Conservation (phyloP, 2,888 invertebrate genomes). For the Luperina testacea region DNA sequence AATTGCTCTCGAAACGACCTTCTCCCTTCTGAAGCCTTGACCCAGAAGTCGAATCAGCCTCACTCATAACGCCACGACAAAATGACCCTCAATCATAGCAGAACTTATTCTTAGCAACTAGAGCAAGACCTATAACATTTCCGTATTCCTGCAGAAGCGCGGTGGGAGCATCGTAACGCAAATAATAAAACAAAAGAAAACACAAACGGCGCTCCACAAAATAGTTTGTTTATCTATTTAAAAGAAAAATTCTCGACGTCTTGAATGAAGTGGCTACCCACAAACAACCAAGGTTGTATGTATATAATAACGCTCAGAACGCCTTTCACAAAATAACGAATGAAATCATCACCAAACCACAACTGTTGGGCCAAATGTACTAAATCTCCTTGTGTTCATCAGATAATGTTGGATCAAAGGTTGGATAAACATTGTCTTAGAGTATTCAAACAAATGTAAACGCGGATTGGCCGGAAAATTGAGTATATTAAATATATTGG, state of each 20-base stretch:
- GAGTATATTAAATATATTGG: conserved; percentile 61
- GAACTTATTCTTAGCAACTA: conserved; percentile 35
- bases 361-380: conserved; percentile 65
- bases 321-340: conserved; percentile 72
- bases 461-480: conserved; percentile 67
- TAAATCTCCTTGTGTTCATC: conserved; percentile 48
- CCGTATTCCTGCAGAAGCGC: conserved; percentile 23
- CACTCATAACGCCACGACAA: conserved; percentile 24
- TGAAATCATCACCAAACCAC: conserved; percentile 70
- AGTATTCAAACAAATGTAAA: conserved; percentile 60
- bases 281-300: conserved; percentile 66
- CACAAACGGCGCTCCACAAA: conserved; percentile 42
- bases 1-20: not conserved
- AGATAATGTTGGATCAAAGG: conserved; percentile 62
- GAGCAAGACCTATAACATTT: conserved; percentile 38
- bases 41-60: conserved; percentile 38
- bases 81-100: conserved; percentile 36
- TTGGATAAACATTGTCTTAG: conserved; percentile 58
- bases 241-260: conserved; percentile 59
- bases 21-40: conserved; percentile 34
- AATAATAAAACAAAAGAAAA: conserved; percentile 59
- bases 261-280: conserved; percentile 60
- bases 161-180: conserved; percentile 25
- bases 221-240: conserved; percentile 62
- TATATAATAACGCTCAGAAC: conserved; percentile 63